These are phyloP conservation scores for Tachycineta bicolor DNA, from an alignment of 2,113 vertebrate species.

Conservation along the genomic window DNA sequence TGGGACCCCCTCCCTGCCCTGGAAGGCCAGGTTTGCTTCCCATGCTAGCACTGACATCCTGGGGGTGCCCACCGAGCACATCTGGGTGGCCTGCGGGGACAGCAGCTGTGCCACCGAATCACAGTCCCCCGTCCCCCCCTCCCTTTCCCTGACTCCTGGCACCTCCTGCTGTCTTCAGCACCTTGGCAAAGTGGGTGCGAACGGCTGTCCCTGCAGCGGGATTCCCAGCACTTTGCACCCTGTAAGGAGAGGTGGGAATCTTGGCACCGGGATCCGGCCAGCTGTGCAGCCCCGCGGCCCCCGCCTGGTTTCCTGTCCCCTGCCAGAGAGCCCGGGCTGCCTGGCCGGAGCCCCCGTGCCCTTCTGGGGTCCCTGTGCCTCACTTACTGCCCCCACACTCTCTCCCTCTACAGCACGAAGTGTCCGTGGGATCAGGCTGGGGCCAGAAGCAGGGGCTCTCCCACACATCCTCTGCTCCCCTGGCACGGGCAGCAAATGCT, in stretches of 20 bases:
- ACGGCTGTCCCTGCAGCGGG: neutral
- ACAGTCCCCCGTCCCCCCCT: no score
- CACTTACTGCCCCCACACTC: no score
- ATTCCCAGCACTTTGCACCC: conserved; percentile 57
- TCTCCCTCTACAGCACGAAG: fast-evolving
- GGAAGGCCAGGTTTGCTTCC: neutral
- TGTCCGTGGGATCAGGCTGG: neutral
- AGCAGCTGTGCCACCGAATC: neutral
- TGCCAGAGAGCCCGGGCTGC: neutral
- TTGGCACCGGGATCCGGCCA: conserved; percentile 20
- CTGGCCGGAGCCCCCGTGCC: neutral
- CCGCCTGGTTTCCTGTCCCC: conserved; percentile 6
- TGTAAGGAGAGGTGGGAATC: conserved; percentile 59
- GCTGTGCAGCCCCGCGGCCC: neutral
- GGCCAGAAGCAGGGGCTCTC: neutral
- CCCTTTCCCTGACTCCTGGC: neutral
- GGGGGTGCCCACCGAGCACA: neutral
- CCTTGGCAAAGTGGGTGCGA: conserved; percentile 48
- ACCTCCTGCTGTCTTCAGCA: conserved; percentile 12
- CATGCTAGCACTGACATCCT: neutral
- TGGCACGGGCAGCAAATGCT: neutral
- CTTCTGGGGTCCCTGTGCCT: neutral
- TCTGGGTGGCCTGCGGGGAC: neutral
- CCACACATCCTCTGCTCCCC: neutral
- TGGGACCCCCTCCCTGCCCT: neutral